Conservation (phyloP, 2,888 invertebrate species). For the Eristalis arbustorum region DNA sequence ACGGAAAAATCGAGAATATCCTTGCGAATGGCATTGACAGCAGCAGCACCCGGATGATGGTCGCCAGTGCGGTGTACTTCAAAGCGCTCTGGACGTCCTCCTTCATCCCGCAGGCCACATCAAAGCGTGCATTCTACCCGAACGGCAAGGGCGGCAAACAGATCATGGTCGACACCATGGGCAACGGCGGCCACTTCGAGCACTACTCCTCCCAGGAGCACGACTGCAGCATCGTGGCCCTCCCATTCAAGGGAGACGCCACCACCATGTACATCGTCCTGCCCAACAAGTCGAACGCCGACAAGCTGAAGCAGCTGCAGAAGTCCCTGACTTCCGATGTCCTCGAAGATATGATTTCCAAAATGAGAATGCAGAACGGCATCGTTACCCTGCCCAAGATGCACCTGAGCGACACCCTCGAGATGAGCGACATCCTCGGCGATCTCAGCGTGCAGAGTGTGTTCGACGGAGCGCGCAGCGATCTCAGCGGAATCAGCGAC, state of each 20-base stretch:
- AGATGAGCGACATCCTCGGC: conserved; percentile 82
- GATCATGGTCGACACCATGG: conserved; percentile 82
- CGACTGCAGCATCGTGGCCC: conserved; percentile 82
- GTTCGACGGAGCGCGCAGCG: conserved; percentile 83
- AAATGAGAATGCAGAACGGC: conserved; percentile 75
- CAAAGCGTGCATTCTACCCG: conserved; percentile 62
- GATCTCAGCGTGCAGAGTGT: conserved; percentile 83
- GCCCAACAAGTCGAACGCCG: conserved; percentile 81
- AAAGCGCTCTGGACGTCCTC: conserved; percentile 82
- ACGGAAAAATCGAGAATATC: conserved; percentile 82
- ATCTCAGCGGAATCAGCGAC: conserved; percentile 79
- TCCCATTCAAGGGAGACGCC: conserved; percentile 83
- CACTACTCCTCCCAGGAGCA: conserved; percentile 76
- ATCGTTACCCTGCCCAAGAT: conserved; percentile 85
- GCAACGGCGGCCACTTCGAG: conserved; percentile 82
- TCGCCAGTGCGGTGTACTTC: conserved; percentile 85
- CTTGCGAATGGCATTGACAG: conserved; percentile 80
- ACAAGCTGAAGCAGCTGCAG: conserved; percentile 80
- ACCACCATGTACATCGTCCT: conserved; percentile 83
- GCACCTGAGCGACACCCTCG: conserved; percentile 83
- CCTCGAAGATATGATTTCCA: conserved; percentile 74
- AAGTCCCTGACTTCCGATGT: conserved; percentile 78
- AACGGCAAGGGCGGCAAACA: conserved; percentile 39
- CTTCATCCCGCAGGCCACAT: conserved; percentile 81
- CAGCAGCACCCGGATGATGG: conserved; percentile 81